A percentile compares a stretch with the other conserved stretches of the same genome.
phyloP scores from a whole-genome alignment of 2,113 vertebrate genomes.

The Vicugna pacos region DNA sequence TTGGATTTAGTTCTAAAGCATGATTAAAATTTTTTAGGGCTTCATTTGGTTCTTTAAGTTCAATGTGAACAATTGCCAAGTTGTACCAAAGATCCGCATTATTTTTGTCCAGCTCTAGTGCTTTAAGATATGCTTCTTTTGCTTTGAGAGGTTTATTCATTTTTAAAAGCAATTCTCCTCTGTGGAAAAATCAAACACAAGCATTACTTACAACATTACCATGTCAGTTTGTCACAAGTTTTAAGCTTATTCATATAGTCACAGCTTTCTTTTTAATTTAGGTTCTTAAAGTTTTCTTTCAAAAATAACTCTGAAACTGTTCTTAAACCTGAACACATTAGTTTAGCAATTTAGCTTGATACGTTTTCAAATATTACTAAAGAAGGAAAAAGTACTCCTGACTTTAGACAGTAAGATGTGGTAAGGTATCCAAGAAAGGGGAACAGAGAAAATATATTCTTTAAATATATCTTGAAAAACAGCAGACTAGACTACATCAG shows the following conservation, averaged over 20 bases:
- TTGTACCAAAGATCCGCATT: slow-evolving; percentile 99
- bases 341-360: background rate
- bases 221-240: background rate
- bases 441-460: background rate
- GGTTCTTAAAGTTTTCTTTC: background rate
- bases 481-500: background rate
- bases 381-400: background rate
- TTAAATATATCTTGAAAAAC: background rate
- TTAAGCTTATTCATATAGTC: slow-evolving; percentile 46
- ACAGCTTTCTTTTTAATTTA: slow-evolving; percentile 20
- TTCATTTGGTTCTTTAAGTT: slow-evolving; percentile 96
- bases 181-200: slow-evolving; percentile 84
- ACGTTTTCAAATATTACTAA: slow-evolving; percentile 35
- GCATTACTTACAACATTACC: slow-evolving; percentile 32
- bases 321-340: background rate
- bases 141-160: slow-evolving; percentile 98
- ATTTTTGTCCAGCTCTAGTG: slow-evolving; percentile 94
- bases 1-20: slow-evolving; percentile 94
- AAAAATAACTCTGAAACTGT: slow-evolving; percentile 43
- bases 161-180: slow-evolving; percentile 97
- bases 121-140: slow-evolving; percentile 95
- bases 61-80: slow-evolving; percentile 98
- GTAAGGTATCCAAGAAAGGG: background rate
- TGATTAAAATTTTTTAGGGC: slow-evolving; percentile 97
- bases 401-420: background rate